A percentile compares a stretch with the other conserved stretches of the same genome.
Evolutionary conservation across 2,113 vertebrate genomes (phyloP).

Genomic region (Antennarius striatus): DNA sequence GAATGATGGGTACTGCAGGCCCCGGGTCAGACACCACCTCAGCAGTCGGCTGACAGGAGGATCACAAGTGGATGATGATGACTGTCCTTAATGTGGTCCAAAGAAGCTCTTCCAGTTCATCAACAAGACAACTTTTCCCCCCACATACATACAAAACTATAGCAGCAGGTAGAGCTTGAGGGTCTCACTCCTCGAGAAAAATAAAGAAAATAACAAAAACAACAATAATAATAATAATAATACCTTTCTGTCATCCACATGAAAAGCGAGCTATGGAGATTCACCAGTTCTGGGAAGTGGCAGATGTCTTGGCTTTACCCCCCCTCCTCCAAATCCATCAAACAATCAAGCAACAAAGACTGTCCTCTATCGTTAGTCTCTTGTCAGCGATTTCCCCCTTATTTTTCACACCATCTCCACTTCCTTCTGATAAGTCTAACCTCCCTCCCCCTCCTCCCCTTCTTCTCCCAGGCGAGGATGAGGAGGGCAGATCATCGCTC

Average conservation of each 20-base stretch:
- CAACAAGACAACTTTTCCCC: constrained; percentile 58
- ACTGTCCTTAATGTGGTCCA: constrained; percentile 69
- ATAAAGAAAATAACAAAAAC: constrained; percentile 40
- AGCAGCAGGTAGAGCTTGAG: constrained; percentile 82
- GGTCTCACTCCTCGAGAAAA: constrained; percentile 56
- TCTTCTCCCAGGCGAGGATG: constrained; percentile 44
- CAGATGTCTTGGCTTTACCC: constrained; percentile 53
- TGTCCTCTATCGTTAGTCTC: constrained; percentile 63
- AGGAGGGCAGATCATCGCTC: constrained; percentile 82
- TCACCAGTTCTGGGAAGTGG: constrained; percentile 74
- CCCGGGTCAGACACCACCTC: constrained; percentile 52
- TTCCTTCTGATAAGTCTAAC: constrained; percentile 51
- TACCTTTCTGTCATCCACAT: constrained; percentile 60
- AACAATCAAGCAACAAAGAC: constrained; percentile 58
- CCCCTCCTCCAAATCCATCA: constrained; percentile 37
- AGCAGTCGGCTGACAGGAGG: constrained; percentile 61
- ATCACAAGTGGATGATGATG: constrained; percentile 65
- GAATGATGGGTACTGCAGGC: constrained; percentile 64
- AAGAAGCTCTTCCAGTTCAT: constrained; percentile 69
- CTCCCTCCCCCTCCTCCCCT: constrained; percentile 34
- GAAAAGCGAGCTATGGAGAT: constrained; percentile 74
- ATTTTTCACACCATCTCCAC: constrained; percentile 36
- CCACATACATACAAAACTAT: constrained; percentile 71
- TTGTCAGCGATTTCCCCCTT: constrained; percentile 41
- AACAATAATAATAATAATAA: constrained; percentile 27